Evolutionary conservation across 2,797 vertebrate species (phyloP).

Genomic region (Trachops cirrhosus): DNA sequence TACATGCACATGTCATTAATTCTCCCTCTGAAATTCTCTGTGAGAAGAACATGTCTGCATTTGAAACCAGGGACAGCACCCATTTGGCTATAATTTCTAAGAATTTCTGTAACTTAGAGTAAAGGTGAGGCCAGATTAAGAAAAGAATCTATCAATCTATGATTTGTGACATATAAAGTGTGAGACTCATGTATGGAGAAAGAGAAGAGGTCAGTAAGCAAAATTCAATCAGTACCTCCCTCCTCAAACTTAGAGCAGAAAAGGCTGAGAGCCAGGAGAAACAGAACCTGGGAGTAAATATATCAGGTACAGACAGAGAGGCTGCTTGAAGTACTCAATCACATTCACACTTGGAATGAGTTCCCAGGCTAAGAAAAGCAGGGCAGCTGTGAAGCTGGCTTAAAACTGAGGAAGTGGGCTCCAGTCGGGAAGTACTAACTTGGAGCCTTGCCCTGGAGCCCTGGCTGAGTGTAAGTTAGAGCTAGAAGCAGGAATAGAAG

Average conservation of each 20-base stretch:
- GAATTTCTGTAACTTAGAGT: neutral
- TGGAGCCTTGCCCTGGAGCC: neutral
- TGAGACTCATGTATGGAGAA: neutral
- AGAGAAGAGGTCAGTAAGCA: neutral
- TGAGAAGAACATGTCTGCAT: neutral
- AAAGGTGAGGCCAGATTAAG: neutral
- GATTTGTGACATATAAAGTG: neutral
- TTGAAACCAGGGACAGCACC: neutral
- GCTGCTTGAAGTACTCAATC: neutral
- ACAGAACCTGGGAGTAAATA: neutral
- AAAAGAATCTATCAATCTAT: neutral
- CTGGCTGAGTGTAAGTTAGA: neutral
- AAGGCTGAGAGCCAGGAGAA: neutral
- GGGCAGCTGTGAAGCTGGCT: neutral
- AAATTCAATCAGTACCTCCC: neutral
- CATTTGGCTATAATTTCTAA: constrained; percentile 18
- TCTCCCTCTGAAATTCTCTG: neutral
- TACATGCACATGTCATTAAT: neutral
- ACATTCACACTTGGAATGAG: neutral
- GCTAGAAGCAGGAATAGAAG: neutral
- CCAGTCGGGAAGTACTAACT: neutral
- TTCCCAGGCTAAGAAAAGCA: neutral
- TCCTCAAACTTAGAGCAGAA: neutral
- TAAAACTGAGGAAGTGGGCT: neutral
- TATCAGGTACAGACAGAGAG: neutral